Evolutionary conservation across 2,797 vertebrate genomes (phyloP).

Genomic region (Alfaro cultratus): DNA sequence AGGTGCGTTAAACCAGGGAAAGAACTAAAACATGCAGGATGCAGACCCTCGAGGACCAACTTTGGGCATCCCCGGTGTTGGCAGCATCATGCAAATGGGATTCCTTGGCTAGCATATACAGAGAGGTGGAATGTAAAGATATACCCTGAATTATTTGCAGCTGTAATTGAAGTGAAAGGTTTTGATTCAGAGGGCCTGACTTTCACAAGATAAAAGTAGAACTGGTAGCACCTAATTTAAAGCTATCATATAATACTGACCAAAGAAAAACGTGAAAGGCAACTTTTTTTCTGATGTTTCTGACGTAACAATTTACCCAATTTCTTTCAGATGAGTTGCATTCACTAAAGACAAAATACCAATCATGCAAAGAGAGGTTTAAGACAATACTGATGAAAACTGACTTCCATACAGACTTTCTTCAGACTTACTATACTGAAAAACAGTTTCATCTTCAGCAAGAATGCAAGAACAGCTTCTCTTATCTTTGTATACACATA

Average conservation of each 20-base stretch:
- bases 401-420: neutral
- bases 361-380: neutral
- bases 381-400: conserved; percentile 3
- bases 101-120: neutral
- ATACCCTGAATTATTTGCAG: neutral
- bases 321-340: neutral
- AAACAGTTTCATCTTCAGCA: neutral
- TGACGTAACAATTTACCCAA: neutral
- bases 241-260: neutral
- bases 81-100: neutral
- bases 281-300: neutral
- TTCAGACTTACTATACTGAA: neutral
- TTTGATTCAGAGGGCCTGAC: neutral
- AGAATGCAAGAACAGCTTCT: neutral
- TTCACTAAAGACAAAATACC: neutral
- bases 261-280: neutral
- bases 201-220: neutral
- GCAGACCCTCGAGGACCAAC: too few relatives aligned
- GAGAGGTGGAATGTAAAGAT: neutral
- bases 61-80: neutral
- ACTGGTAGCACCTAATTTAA: neutral
- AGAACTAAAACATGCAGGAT: too few relatives aligned
- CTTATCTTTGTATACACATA: neutral
- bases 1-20: too few relatives aligned
- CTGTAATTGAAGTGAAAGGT: neutral